Conservation (phyloP, 2,888 invertebrate genomes). For the Baronia brevicornis region DNA sequence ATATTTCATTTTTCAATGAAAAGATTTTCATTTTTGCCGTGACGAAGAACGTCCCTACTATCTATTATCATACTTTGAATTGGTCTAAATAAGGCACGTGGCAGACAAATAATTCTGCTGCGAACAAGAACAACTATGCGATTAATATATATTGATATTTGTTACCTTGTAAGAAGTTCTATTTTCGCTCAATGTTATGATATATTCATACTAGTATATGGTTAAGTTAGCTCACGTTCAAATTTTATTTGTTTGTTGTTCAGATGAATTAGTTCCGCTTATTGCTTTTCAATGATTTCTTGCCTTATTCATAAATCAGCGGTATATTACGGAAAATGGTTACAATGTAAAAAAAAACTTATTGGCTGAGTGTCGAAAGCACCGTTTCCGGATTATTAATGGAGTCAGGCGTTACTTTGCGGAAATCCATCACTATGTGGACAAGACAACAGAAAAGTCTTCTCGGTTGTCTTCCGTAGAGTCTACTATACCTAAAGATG, state of each 20-base stretch:
- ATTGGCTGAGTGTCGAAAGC: too few species aligned
- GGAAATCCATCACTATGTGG: too few species aligned
- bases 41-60: slow-evolving; percentile 29
- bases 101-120: slow-evolving; percentile 52
- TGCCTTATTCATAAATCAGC: too few species aligned
- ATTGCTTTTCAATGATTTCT: slow-evolving; percentile 12
- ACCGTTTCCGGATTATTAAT: too few species aligned
- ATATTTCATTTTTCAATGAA: too few species aligned
- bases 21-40: too few species aligned
- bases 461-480: too few species aligned
- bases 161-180: slow-evolving; percentile 15
- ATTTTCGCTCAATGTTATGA: slow-evolving; percentile 17
- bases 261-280: slow-evolving; percentile 38
- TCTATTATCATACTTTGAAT: slow-evolving; percentile 38
- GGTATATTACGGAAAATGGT: too few species aligned
- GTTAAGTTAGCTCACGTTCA: slow-evolving; percentile 50
- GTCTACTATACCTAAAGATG: too few species aligned
- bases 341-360: too few species aligned
- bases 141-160: slow-evolving; percentile 19
- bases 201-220: slow-evolving; percentile 22
- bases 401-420: too few species aligned
- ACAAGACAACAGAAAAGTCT: too few species aligned
- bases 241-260: slow-evolving; percentile 55
- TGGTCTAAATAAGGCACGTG: slow-evolving; percentile 33
- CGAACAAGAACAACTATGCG: slow-evolving; percentile 30